Evolutionary conservation across 1,140 invertebrate genomes (phyloP), one percentile per base, ranked within the genome.

Genomic region (Drosophila fuyamai): DNA sequence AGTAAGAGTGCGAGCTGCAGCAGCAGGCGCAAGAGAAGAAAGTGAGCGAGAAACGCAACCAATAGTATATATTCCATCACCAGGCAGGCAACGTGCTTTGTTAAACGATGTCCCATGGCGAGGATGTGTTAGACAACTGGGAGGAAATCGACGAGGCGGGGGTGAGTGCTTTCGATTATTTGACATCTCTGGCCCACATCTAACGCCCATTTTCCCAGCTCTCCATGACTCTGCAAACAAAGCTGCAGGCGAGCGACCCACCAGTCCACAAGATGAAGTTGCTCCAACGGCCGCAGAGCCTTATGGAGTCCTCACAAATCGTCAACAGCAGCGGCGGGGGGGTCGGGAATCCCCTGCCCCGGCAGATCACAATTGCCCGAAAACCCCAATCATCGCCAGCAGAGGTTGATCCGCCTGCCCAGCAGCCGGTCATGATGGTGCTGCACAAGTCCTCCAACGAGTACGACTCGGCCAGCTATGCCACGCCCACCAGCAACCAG

Each of bases 121-220:
- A 94, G 76, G 94, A 95, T 81, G 94, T 95, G 89, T 94, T 95
- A 82, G 96, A 97, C 93, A 96, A 95, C 93, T 97, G 96, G 96
- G 96, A 97, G 93, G 95, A 97, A 93, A 95, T 97, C 93, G 96
- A 96, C 85, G 96, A 96, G 92, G 95, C 94, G 53, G 94, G 93
- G 92, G 95, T 95, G 92, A 93, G 93, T 67, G 29, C 7, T 8
- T 8, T 32, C 29, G 6, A 32, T 8, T 32, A 8, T 32, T 32
- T 8, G 23, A 23, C 29, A 32, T 32, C 8, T 32, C 29, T 8
- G 29, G 23, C 23, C 29, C 6, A 32, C 6, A 32, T 32, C 29
- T 32, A 32, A 32, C 29, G 29, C 29, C 29, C 29, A 6, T 7
- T 60, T 13, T 36, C 13, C 41, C 23, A 91, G 89, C 78, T 91